A percentile compares a stretch with the other conserved stretches of the same genome.
phyloP scores from a whole-genome alignment of 23 tunicate genomes.

The Trididemnum miniatum region DNA sequence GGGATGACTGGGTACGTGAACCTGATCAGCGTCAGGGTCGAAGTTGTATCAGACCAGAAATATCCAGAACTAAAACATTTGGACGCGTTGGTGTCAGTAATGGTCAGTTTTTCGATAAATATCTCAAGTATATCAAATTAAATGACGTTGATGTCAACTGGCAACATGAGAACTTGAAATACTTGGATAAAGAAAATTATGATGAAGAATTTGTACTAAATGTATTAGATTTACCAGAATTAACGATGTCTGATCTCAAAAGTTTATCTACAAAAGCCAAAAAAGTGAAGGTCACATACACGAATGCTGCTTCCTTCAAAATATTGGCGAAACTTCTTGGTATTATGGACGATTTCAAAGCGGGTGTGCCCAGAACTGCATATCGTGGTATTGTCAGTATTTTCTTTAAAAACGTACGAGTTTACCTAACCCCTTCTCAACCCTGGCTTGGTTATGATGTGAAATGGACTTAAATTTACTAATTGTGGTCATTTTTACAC shows the following conservation, averaged over 20 bases:
- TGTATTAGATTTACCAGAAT: slow-evolving; percentile 24
- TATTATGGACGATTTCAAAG: slow-evolving; percentile 92
- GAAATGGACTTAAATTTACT: too few relatives aligned
- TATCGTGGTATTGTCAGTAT: slow-evolving; percentile 81
- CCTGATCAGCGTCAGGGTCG: slow-evolving; percentile 71
- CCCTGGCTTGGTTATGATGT: slow-evolving; percentile 76
- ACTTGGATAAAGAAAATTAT: slow-evolving; percentile 54
- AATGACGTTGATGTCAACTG: slow-evolving; percentile 60
- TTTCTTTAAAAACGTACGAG: slow-evolving; percentile 32
- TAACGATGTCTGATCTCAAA: neutral
- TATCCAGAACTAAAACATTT: slow-evolving; percentile 91
- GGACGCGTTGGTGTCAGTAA: slow-evolving; percentile 89
- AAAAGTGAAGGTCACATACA: slow-evolving; percentile 53
- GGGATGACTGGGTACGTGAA: slow-evolving; percentile 99
- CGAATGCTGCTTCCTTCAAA: slow-evolving; percentile 37
- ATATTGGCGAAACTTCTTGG: slow-evolving; percentile 53
- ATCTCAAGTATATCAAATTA: slow-evolving; percentile 71
- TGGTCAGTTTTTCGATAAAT: slow-evolving; percentile 93
- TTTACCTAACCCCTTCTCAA: slow-evolving; percentile 52
- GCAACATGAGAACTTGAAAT: slow-evolving; percentile 45
- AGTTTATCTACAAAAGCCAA: neutral
- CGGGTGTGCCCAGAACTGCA: slow-evolving; percentile 93
- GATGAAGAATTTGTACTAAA: slow-evolving; percentile 46
- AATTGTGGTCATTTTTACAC: too few relatives aligned
- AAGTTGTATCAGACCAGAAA: slow-evolving; percentile 90